phyloP scores from a whole-genome alignment of 2,113 vertebrate genomes.

The Pimephales promelas region DNA sequence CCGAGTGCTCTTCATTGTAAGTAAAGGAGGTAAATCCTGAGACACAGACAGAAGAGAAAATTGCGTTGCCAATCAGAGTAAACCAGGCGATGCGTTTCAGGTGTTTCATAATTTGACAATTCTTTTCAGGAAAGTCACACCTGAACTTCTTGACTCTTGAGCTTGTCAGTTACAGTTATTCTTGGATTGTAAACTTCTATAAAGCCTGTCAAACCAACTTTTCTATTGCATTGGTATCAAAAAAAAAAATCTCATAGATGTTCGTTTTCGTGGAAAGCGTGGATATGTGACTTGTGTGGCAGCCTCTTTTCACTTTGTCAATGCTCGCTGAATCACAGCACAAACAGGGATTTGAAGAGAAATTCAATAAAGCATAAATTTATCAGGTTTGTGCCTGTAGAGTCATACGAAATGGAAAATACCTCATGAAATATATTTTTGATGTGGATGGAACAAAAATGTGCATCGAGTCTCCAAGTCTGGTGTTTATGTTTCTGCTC shows the following conservation, averaged over 20 bases:
- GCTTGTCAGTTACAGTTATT: slow-evolving; percentile 20
- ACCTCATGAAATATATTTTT: too few relatives aligned
- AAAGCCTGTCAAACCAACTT: slow-evolving; percentile 16
- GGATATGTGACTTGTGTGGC: background rate
- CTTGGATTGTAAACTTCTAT: background rate
- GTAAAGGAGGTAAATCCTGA: slow-evolving; percentile 35
- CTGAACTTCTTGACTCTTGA: background rate
- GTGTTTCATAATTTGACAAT: slow-evolving; percentile 14
- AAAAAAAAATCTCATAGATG: background rate
- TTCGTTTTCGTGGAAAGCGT: background rate
- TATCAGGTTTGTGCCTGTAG: background rate
- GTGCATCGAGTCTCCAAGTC: too few relatives aligned
- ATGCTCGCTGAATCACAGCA: background rate
- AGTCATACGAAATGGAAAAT: background rate
- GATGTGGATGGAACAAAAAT: too few relatives aligned
- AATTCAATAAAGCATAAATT: background rate
- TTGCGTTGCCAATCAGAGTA: slow-evolving; percentile 24
- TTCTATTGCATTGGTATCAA: background rate
- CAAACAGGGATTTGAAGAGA: background rate
- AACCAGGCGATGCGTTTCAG: slow-evolving; percentile 33
- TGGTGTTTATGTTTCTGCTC: background rate
- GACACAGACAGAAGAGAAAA: background rate
- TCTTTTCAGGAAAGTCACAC: background rate
- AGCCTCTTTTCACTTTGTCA: background rate
- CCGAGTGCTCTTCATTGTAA: slow-evolving; percentile 34